Percentiles rank a stretch among this genome's conserved stretches.
phyloP scores from a whole-genome alignment of 2,888 invertebrate genomes.

The Scaptomyza caliginosa region DNA sequence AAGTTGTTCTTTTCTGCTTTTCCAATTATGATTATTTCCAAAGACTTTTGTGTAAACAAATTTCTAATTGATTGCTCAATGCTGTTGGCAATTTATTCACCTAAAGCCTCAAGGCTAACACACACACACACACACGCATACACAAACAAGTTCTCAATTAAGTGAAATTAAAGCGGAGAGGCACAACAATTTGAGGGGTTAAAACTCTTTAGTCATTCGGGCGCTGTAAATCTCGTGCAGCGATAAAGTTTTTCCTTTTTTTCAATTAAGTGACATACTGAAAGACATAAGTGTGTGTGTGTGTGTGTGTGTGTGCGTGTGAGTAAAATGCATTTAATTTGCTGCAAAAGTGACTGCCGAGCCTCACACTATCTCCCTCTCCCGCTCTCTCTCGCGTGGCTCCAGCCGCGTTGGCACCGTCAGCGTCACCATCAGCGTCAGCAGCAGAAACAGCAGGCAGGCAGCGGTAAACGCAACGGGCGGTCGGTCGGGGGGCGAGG shows the following conservation, averaged over 20 bases:
- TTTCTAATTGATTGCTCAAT: conserved; percentile 54
- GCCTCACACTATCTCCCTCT: conserved; percentile 22
- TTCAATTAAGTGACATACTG: conserved; percentile 68
- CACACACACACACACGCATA: conserved; percentile 9
- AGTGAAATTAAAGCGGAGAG: conserved; percentile 53
- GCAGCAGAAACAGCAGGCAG: conserved; percentile 10
- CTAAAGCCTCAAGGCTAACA: neutral
- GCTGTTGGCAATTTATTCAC: conserved; percentile 25
- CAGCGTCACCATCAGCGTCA: conserved; percentile 22
- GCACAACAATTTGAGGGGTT: neutral
- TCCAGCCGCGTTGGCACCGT: conserved; percentile 77
- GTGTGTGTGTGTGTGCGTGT: conserved; percentile 44
- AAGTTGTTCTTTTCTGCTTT: neutral
- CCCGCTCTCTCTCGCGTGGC: conserved; percentile 35
- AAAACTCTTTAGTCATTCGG: conserved; percentile 47
- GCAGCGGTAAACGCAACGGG: conserved; percentile 25
- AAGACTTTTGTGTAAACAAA: conserved; percentile 40
- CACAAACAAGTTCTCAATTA: conserved; percentile 68
- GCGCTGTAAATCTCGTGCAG: conserved; percentile 72
- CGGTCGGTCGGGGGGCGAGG: conserved; percentile 28
- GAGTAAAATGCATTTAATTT: conserved; percentile 76
- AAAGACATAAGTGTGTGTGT: conserved; percentile 41
- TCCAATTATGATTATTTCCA: neutral
- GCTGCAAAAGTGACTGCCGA: conserved; percentile 71
- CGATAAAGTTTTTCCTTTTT: conserved; percentile 47